These are phyloP conservation scores for Loxodonta africana DNA, from an alignment of 2,113 vertebrate genomes.

Conservation along the genomic window DNA sequence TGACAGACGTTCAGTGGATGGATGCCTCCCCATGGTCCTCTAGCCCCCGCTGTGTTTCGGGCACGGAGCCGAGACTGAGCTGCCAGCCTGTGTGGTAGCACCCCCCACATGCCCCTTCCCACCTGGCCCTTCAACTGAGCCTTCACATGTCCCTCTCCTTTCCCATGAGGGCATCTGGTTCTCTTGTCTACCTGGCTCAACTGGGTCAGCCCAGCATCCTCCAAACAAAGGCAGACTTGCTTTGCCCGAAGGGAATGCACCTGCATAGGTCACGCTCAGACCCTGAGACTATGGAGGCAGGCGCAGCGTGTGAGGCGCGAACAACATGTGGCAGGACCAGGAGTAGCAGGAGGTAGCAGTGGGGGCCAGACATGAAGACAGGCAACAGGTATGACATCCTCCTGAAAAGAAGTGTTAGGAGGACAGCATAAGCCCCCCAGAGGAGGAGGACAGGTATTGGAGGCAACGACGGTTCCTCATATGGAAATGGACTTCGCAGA, in stretches of 20 bases:
- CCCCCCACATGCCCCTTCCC: neutral
- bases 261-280: neutral
- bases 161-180: neutral
- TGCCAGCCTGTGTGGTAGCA: too few relatives aligned
- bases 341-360: neutral
- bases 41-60: neutral
- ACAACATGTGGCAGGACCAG: neutral
- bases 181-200: neutral
- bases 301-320: neutral
- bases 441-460: neutral
- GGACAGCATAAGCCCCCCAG: neutral
- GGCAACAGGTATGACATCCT: rapidly evolving
- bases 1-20: rapidly evolving
- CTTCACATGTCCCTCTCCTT: neutral
- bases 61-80: neutral
- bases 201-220: neutral
- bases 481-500: neutral
- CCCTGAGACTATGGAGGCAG: neutral
- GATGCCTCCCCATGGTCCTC: too few relatives aligned
- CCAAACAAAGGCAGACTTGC: neutral
- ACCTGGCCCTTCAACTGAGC: neutral
- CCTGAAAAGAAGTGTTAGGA: neutral
- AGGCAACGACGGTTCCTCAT: neutral
- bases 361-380: neutral
- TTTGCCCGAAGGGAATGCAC: neutral